phyloP scores from a whole-genome alignment of 2,888 invertebrate species.

The Acrobasis suavella region DNA sequence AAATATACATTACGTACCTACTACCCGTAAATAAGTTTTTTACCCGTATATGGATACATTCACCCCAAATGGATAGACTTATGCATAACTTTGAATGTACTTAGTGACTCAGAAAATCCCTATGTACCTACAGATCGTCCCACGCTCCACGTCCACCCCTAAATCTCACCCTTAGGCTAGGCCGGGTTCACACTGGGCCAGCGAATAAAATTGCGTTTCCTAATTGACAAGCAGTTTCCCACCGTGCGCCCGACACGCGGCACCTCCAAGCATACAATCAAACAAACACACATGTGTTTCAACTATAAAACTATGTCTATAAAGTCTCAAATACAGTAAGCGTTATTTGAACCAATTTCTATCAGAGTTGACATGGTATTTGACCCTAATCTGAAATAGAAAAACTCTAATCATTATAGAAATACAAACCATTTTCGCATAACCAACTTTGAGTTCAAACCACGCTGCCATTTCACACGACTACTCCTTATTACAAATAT shows the following conservation, averaged over 20 bases:
- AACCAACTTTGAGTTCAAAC: conserved; percentile 23
- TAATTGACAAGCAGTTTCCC: conserved; percentile 72
- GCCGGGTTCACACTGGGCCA: conserved; percentile 53
- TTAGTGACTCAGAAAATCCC: conserved; percentile 22
- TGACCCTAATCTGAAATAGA: conserved; percentile 22
- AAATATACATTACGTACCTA: too few species aligned
- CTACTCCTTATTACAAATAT: neutral
- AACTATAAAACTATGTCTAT: conserved; percentile 29
- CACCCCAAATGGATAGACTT: neutral
- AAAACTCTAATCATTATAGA: neutral
- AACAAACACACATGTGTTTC: conserved; percentile 26
- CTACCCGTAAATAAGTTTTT: too few species aligned
- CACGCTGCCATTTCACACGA: conserved; percentile 14
- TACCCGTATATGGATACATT: neutral
- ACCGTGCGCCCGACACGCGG: conserved; percentile 75
- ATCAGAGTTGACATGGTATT: conserved; percentile 27
- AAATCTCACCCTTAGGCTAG: conserved; percentile 41
- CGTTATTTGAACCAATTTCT: conserved; percentile 34
- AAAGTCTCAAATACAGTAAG: conserved; percentile 32
- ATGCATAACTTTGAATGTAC: conserved; percentile 5
- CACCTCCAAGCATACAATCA: conserved; percentile 49
- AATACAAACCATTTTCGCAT: conserved; percentile 35
- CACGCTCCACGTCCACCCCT: conserved; percentile 42
- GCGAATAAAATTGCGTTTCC: conserved; percentile 72
- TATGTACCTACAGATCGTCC: conserved; percentile 38